A percentile compares a stretch with the other conserved stretches of the same genome.
These are phyloP conservation scores for Ochropleura leucogaster DNA, from an alignment of 2,888 invertebrate species.

Conservation along the genomic window DNA sequence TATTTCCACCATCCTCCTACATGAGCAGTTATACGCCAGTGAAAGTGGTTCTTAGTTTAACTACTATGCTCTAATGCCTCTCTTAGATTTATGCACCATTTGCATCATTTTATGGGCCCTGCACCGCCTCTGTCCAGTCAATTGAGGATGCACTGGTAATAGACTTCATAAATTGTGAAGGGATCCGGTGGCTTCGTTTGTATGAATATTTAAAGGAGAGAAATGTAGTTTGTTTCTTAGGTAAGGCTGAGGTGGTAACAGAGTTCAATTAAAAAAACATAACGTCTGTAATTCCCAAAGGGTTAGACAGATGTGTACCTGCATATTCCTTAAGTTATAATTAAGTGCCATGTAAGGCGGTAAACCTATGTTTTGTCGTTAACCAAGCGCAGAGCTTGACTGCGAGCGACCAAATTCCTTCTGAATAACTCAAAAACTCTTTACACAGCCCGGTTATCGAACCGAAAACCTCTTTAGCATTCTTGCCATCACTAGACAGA, in stretches of 20 bases:
- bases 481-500: background rate
- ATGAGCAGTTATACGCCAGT: conserved; percentile 22
- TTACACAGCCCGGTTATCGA: background rate
- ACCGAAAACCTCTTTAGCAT: background rate
- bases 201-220: conserved; percentile 24
- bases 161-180: conserved; percentile 44
- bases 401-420: background rate
- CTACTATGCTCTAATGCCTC: conserved; percentile 44
- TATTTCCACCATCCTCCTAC: background rate
- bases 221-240: background rate
- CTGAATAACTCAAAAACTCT: background rate
- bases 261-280: background rate
- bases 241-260: background rate
- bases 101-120: conserved; percentile 61
- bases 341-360: background rate
- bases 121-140: conserved; percentile 42
- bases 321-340: too few species aligned
- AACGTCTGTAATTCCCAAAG: too few species aligned
- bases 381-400: background rate
- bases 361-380: background rate
- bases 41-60: conserved; percentile 56
- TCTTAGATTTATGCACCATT: conserved; percentile 64
- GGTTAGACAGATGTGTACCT: too few species aligned
- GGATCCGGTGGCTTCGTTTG: conserved; percentile 14
- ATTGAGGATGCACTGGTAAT: conserved; percentile 52